Base-by-base conservation (phyloP, 2,888 invertebrate genomes). In the Melanotus villosus region DNA sequence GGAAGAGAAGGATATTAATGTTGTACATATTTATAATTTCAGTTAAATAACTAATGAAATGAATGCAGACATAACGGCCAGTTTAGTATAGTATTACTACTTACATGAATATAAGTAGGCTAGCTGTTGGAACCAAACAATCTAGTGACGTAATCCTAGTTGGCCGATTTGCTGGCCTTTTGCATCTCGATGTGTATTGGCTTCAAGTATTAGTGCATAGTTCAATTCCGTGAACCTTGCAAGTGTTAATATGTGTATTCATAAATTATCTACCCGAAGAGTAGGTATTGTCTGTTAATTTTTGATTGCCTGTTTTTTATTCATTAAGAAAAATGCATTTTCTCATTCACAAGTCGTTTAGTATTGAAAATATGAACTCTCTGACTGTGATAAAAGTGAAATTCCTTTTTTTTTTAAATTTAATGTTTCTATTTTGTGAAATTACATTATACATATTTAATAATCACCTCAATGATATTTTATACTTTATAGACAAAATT, bases 1-100 rank as follows among this genome's bases (percentile, higher is more conserved):
- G 68, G 68, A 68, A 68, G 57, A 32, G 56, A 36, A 18, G 56
- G 63, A 57, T 26, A 57, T 23, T 41, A 30, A 38, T 26, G 38
- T 30, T 70, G 70, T 70, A 71, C 16, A 71, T 71, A 69, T 18
- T 68, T 58, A 23, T 43, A 62, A 67, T 57, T 50, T 18, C 38
- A 23, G 26, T 30, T 57, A 66, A 26, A 16, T 68, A 76, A 78
- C 78, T 79, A 76, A 78, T 78, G 77, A 78, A 80, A 79, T 75
- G 77, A 75, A 76, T 69, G 66, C 68, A 75, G 65, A 75, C 73
- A 77, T 79, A 78, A 89, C 86, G 91, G 91, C 91, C 91, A 91
- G 90, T 91, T 90, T 89, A 89, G 88, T 85, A 87, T 89, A 89
- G 89, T 89, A 89, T 89, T 89, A 89, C 88, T 88, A 88, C 75